Evolutionary conservation across 1,140 invertebrate species (phyloP).

Genomic region (Melitaea cinxia): DNA sequence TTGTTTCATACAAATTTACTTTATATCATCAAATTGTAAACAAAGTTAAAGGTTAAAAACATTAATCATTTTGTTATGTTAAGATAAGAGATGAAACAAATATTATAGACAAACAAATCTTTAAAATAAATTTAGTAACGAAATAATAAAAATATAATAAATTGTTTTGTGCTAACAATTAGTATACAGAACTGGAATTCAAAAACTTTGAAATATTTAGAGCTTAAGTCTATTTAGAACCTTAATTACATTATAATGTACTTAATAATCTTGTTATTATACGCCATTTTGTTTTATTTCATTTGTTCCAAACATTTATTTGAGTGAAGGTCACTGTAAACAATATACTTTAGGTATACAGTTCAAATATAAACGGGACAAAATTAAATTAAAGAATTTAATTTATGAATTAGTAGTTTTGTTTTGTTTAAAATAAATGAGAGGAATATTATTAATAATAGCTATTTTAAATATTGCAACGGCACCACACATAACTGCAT

Average conservation of each 20-base stretch:
- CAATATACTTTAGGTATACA: neutral
- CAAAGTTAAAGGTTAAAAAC: too few relatives aligned
- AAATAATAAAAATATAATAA: too few relatives aligned
- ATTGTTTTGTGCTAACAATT: too few relatives aligned
- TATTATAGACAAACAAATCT: too few relatives aligned
- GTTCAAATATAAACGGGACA: neutral
- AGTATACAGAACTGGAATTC: too few relatives aligned
- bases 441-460: neutral
- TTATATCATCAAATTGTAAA: neutral
- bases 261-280: neutral
- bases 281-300: neutral
- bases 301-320: neutral
- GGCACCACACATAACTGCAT: neutral
- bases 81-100: too few relatives aligned
- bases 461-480: neutral
- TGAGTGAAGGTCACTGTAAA: neutral
- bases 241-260: neutral
- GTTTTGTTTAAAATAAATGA: neutral
- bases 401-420: too few relatives aligned
- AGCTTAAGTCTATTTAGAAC: too few relatives aligned
- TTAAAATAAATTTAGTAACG: too few relatives aligned
- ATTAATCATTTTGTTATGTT: too few relatives aligned
- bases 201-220: too few relatives aligned
- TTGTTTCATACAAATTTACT: neutral
- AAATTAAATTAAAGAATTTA: too few relatives aligned